Evolutionary conservation across 2,797 vertebrate species (phyloP), one percentile per base, ranked within the genome.

Genomic region (Poeciliopsis presidionis): DNA sequence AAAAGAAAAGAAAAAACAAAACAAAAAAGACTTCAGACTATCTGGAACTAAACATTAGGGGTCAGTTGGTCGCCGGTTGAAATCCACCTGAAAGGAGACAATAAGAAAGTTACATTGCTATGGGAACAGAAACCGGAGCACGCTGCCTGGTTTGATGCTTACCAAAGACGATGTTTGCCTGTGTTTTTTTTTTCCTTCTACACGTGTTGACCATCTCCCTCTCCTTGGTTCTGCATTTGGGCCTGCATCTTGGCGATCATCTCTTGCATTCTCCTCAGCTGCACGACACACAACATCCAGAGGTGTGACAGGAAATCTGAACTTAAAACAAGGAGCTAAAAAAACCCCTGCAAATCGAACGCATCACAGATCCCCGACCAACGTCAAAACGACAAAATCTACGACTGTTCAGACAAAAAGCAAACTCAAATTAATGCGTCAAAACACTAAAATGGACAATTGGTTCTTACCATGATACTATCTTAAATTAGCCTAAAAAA

Each of bases 161-260:
- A 75, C 3, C 18, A 13, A 18, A 43, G 14, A 25, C 43, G 20
- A 22, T 25, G 46, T 16, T 49, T 49, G n/a, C 25, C 14, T 0
- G 22, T 45, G 30, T 51, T 85, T 79, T 84, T 95, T 0, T 16
- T 0, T 18, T 13, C 55, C 20, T 75, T 95, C 91, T 88, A 92
- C 89, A 95, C 57, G 89, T 88, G 72, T 28, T 59, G 78, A 57
- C 55, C 92, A 0, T 96, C 96, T 28, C 88, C 82, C 0, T 98
- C 97, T 1, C 94, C 96, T 0, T 98, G n/a, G 28, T 97, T 95
- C 93, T 98, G 98, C 97, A 99, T 99, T 94, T 99, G 98, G 0
- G 97, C 97, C 91, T 99, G 98, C 98, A 99, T 99, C 84, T 97
- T 97, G 0, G 96, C 96, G 2, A 99, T 99, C 98, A 99, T 98